A percentile compares a stretch with the other conserved stretches of the same genome.
These are phyloP conservation scores for Tragelaphus scriptus DNA, from an alignment of 2,113 vertebrate species.

Conservation along the genomic window DNA sequence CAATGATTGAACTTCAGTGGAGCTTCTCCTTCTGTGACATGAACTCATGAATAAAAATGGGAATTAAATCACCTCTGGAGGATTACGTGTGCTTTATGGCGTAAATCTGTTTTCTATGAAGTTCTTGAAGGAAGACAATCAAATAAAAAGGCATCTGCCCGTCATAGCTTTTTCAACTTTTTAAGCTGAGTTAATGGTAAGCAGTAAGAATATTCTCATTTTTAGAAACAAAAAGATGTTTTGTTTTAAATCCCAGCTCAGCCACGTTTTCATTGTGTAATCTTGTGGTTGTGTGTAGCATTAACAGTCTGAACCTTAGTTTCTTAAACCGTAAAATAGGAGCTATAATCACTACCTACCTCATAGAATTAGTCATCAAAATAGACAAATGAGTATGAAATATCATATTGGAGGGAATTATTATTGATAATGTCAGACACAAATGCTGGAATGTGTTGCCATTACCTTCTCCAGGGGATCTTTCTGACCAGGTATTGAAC, in stretches of 20 bases:
- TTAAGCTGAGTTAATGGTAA: not conserved
- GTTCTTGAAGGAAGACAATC: not conserved
- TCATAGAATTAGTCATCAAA: not conserved
- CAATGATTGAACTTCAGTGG: not conserved
- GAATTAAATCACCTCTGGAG: not conserved
- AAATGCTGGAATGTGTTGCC: not conserved
- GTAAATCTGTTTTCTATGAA: constrained; percentile 14
- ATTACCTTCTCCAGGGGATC: not conserved
- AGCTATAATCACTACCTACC: not conserved
- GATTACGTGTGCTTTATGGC: not conserved
- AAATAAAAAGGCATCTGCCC: not conserved
- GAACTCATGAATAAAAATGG: not conserved
- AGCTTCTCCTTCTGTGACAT: not conserved
- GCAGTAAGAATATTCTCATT: not conserved
- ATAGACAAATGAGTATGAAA: not conserved
- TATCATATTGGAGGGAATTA: not conserved
- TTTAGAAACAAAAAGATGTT: not conserved
- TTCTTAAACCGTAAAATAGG: not conserved
- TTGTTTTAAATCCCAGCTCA: not conserved
- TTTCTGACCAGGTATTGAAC: not conserved
- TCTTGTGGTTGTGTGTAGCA: not conserved
- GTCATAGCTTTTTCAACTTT: not conserved
- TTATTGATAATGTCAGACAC: not conserved
- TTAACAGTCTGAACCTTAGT: not conserved
- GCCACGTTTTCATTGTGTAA: not conserved